Evolutionary conservation across 2,797 vertebrate species (phyloP).

Genomic region (Enteromius mattozi): DNA sequence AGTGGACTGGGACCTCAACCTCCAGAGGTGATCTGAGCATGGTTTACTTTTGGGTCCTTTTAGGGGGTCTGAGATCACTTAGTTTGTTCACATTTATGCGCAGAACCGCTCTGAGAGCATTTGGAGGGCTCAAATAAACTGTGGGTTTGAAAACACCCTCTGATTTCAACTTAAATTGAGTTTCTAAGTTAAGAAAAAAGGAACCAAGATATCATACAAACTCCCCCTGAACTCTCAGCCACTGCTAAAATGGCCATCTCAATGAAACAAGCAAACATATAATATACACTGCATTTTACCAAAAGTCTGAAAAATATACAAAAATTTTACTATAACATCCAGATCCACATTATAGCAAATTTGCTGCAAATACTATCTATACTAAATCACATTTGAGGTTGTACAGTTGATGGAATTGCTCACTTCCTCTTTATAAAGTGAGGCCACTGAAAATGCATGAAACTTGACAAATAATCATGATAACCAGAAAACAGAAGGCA

Average conservation of each 20-base stretch:
- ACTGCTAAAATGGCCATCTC: neutral
- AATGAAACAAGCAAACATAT: neutral
- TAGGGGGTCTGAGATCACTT: neutral
- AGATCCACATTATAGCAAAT: neutral
- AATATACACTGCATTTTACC: neutral
- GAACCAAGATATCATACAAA: neutral
- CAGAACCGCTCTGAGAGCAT: neutral
- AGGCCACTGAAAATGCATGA: neutral
- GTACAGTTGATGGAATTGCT: neutral
- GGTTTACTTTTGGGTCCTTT: neutral
- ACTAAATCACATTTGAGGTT: neutral
- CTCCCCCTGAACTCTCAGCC: neutral
- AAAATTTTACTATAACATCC: neutral
- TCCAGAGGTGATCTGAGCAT: neutral
- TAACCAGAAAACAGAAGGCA: neutral
- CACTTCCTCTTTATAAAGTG: conserved; percentile 20
- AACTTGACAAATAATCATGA: conserved; percentile 12
- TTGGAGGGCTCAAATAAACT: neutral
- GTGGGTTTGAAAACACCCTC: neutral
- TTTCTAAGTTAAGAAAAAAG: neutral
- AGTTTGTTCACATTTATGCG: neutral
- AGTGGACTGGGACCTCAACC: neutral
- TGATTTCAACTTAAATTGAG: neutral
- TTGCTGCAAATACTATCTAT: neutral
- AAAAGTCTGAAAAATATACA: neutral